phyloP scores from a whole-genome alignment of 2,797 vertebrate genomes.

The Sebastiscus tertius region DNA sequence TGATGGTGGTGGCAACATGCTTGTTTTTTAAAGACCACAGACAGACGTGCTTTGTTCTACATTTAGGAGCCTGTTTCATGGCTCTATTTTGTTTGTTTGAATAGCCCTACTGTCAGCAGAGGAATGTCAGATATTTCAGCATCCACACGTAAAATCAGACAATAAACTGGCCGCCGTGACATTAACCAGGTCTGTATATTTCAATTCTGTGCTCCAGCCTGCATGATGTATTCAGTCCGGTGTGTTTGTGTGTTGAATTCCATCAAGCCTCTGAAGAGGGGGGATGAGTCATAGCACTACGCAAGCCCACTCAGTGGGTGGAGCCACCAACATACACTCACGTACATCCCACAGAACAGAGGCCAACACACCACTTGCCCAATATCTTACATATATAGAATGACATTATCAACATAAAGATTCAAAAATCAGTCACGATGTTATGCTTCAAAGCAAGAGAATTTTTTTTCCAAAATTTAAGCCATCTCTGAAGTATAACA shows the following conservation, averaged over 20 bases:
- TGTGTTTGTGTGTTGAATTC: conserved; percentile 80
- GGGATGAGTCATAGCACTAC: conserved; percentile 82
- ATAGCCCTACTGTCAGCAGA: background rate
- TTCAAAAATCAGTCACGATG: background rate
- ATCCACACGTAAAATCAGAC: conserved; percentile 12
- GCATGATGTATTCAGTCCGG: conserved; percentile 69
- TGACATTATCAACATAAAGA: conserved; percentile 10
- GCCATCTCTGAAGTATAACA: conserved; percentile 34
- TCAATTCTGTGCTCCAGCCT: conserved; percentile 43
- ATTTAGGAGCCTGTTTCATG: background rate
- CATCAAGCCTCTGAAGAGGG: conserved; percentile 78
- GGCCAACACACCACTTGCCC: conserved; percentile 52
- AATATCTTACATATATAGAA: background rate
- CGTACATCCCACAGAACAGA: conserved; percentile 62
- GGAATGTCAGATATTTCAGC: conserved; percentile 13
- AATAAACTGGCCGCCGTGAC: background rate
- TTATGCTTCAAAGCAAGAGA: background rate
- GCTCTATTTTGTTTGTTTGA: conserved; percentile 3
- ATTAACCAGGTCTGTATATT: conserved; percentile 51
- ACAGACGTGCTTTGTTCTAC: conserved; percentile 2
- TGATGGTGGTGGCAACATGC: background rate
- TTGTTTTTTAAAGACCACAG: conserved; percentile 5
- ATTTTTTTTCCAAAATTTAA: background rate
- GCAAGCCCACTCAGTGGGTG: conserved; percentile 81
- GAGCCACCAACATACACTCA: conserved; percentile 75